Evolutionary conservation across 2,888 invertebrate species (phyloP), one percentile per base, ranked within the genome.

Genomic region (Drosophila longiperda): DNA sequence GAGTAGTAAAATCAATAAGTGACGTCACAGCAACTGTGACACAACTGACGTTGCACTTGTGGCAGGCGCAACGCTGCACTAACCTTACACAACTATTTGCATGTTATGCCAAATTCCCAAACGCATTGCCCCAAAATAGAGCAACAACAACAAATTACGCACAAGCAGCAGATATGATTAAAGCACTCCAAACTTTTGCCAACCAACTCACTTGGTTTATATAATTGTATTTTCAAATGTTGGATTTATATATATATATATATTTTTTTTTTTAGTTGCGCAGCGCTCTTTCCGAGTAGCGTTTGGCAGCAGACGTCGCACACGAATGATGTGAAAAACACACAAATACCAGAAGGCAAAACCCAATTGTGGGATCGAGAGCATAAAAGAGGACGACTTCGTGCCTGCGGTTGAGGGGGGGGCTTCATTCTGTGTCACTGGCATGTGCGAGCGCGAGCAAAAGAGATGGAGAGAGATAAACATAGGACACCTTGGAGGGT

Each of bases 1-100:
- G 61, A 68, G 70, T 63, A 79, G 70, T 63, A 78, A 76, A 83
- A 82, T 83, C 82, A 77, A 84, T 83, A 84, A 32, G 60, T 82
- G 78, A 76, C 82, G 82, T 74, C 76, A 73, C 82, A 68, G 66
- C 65, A 67, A 45, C 70, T 67, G 61, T 73, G 73, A 78, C 68
- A 59, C 81, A 68, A 64, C 23, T 17, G 33, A 32, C 49, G 50
- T 55, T 73, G 78, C 78, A 78, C 78, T 80, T 80, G 76, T 78
- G 65, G 68, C 75, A 64, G 42, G 49, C 69, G 34, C 38, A 48
- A 48, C 20, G 29, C 6, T 26, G 29, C 69, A 76, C 81, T 82
- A 82, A 82, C 82, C 81, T 80, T 33, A 54, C 72, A 74, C 73
- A 82, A 82, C 70, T 65, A 53, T 64, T 59, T 57, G 55, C 40